A percentile compares a stretch with the other conserved stretches of the same genome.
phyloP scores from a whole-genome alignment of 2,888 invertebrate genomes.

The Chrysolina oricalcia region DNA sequence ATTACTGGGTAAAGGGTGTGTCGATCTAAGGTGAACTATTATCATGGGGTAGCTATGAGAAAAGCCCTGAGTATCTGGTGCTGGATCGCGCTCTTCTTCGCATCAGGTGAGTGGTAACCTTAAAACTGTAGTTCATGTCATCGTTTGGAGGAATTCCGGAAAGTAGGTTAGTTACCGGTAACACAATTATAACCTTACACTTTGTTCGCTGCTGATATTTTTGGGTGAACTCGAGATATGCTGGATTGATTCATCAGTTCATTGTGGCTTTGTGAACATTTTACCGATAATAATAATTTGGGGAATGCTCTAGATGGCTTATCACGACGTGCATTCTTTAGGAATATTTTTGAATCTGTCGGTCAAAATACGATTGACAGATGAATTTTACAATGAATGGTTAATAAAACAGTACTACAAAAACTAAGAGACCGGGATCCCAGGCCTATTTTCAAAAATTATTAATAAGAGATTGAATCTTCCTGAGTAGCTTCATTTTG shows the following conservation, averaged over 20 bases:
- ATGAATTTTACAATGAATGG: too few species aligned
- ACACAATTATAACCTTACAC: constrained; percentile 52
- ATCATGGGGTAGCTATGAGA: constrained; percentile 65
- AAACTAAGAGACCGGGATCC: too few species aligned
- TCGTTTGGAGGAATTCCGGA: background rate
- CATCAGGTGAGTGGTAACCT: constrained; percentile 58
- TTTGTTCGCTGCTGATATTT: constrained; percentile 26
- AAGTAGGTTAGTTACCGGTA: constrained; percentile 46
- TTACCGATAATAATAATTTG: too few species aligned
- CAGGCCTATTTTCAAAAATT: too few species aligned
- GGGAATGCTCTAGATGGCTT: too few species aligned
- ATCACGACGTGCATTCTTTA: too few species aligned
- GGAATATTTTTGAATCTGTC: too few species aligned
- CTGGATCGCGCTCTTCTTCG: constrained; percentile 64
- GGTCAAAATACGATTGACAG: too few species aligned
- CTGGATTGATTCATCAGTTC: background rate
- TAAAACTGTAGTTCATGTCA: background rate
- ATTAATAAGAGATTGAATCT: too few species aligned
- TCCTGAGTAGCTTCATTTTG: too few species aligned
- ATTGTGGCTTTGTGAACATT: background rate
- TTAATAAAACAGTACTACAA: too few species aligned
- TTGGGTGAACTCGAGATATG: background rate
- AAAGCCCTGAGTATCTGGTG: constrained; percentile 64
- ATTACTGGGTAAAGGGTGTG: constrained; percentile 58
- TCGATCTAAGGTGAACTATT: constrained; percentile 59